Percentiles rank a stretch among this genome's conserved stretches.
Evolutionary conservation across 2,797 vertebrate species (phyloP).

Genomic region (Lycodopsis pacificus): DNA sequence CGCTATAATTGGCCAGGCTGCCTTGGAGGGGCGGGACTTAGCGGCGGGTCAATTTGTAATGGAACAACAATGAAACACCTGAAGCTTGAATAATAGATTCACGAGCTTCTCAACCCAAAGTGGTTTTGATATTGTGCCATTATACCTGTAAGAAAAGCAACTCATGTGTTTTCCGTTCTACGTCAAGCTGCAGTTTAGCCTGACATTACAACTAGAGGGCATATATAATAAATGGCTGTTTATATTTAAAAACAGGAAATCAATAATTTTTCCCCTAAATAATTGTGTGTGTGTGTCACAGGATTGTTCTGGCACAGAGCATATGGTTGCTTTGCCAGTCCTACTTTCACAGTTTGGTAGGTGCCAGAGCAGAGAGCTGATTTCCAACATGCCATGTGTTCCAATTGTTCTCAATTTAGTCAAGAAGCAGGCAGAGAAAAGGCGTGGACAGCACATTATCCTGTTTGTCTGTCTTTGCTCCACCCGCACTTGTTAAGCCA

Average conservation of each 20-base stretch:
- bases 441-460: constrained; percentile 33
- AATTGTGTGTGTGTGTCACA: constrained; percentile 18
- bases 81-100: constrained; percentile 37
- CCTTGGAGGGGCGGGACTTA: background rate
- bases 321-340: constrained; percentile 73
- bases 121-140: constrained; percentile 16
- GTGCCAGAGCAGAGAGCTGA: constrained; percentile 69
- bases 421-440: background rate
- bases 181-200: constrained; percentile 17
- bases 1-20: background rate
- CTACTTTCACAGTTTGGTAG: constrained; percentile 71
- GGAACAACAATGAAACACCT: constrained; percentile 37
- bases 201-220: constrained; percentile 23
- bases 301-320: constrained; percentile 66
- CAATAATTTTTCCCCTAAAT: constrained; percentile 46
- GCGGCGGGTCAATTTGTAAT: constrained; percentile 26
- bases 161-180: background rate
- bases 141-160: background rate
- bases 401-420: constrained; percentile 68
- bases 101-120: constrained; percentile 24
- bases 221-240: constrained; percentile 16
- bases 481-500: constrained; percentile 55
- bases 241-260: constrained; percentile 49
- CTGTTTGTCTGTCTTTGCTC: constrained; percentile 44
- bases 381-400: constrained; percentile 71